These are phyloP conservation scores for Anoplopoma fimbria DNA, from an alignment of 2,113 vertebrate genomes.

Conservation along the genomic window DNA sequence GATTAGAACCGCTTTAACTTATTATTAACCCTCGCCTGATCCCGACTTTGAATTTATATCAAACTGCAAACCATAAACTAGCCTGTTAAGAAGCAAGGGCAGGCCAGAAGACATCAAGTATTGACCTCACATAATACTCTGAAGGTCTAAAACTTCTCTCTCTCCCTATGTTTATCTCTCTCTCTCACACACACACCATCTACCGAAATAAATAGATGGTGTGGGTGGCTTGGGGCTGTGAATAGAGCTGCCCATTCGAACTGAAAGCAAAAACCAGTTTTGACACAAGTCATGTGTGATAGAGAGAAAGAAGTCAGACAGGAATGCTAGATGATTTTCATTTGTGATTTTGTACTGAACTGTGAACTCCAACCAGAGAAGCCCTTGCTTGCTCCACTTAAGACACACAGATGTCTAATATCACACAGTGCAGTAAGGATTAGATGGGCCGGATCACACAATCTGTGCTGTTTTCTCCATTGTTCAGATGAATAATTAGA, in stretches of 20 bases:
- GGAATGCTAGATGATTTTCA: not conserved
- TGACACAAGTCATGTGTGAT: constrained; percentile 27
- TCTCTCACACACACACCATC: not conserved
- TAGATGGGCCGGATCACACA: constrained; percentile 19
- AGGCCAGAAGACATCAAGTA: constrained; percentile 22
- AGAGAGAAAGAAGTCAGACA: not conserved
- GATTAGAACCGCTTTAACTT: constrained; percentile 27
- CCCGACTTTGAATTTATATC: constrained; percentile 27
- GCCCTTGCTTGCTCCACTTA: constrained; percentile 11
- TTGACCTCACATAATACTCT: constrained; percentile 31
- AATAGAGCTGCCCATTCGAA: constrained; percentile 42
- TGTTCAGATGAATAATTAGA: constrained; percentile 2
- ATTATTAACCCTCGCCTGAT: not conserved
- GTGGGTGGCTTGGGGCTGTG: constrained; percentile 29
- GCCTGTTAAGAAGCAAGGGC: constrained; percentile 31
- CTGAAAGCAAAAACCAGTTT: constrained; percentile 31
- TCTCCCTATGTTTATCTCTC: too few species aligned
- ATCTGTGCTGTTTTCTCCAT: constrained; percentile 20
- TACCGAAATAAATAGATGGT: constrained; percentile 34
- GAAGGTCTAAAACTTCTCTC: constrained; percentile 24
- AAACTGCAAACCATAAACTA: constrained; percentile 25
- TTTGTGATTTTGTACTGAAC: constrained; percentile 24
- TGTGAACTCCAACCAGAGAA: not conserved
- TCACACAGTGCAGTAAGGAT: constrained; percentile 39
- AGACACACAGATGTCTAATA: constrained; percentile 32